Base-by-base conservation (phyloP, 2,888 invertebrate species). In the Orthonevra nobilis region DNA sequence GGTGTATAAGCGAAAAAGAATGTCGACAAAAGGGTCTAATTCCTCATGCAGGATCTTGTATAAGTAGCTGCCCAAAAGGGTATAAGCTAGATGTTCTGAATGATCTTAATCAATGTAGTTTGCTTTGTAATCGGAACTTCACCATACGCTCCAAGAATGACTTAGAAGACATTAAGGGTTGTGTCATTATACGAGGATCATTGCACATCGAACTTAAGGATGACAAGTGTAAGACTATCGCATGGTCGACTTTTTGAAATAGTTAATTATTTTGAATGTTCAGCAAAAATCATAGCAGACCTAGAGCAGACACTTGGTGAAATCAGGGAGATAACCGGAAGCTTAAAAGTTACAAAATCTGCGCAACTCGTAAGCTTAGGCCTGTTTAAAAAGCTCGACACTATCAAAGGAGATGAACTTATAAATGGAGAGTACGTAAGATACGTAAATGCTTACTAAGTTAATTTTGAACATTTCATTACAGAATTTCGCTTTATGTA, bases 181-280 rank as follows among this genome's bases (percentile, higher is more conserved):
- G 95, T 84, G 92, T 93, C 0, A 90, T 91, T 48, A 92, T 96
- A 42, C 89, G 91, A 19, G 95, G 95, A 0, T 91, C 92, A 1
- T 86, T 96, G 14, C 92, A 91, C 50, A 93, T 96, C 6, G 85
- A 87, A 20, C 58, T 88, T 1, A 81, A 66, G 0, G 83, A 86
- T 6, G 83, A 84, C 9, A 54, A 84, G 68, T 48, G 87, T 87
- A 23, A 75, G 81, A 28, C n/a, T n/a, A n/a, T n/a, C n/a, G n/a
- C n/a, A n/a, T n/a, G n/a, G n/a, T n/a, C n/a, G n/a, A n/a, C n/a
- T n/a, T n/a, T n/a, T n/a, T n/a, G n/a, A n/a, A n/a, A n/a, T n/a
- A n/a, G n/a, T n/a, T n/a, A n/a, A n/a, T n/a, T n/a, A n/a, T n/a
- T n/a, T n/a, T n/a, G n/a, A n/a, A n/a, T n/a, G n/a, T n/a, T n/a